A percentile compares a stretch with the other conserved stretches of the same genome.
These are phyloP conservation scores for Lasioglossum lativentre DNA, from an alignment of 2,888 invertebrate genomes.

Conservation along the genomic window DNA sequence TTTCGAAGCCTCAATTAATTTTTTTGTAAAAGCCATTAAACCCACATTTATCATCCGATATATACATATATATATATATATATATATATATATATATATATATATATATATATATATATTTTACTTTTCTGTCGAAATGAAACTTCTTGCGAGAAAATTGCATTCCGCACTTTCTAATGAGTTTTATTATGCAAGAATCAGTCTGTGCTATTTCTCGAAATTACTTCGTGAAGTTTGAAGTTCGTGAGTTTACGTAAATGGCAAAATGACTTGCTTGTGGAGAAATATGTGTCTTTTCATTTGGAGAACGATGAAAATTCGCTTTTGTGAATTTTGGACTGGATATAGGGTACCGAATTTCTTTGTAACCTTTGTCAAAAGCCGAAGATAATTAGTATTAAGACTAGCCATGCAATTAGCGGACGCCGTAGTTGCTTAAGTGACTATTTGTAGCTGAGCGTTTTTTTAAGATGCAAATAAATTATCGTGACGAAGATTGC, in stretches of 20 bases:
- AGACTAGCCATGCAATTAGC: constrained; percentile 40
- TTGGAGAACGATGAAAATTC: neutral
- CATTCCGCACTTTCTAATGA: neutral
- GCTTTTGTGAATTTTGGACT: neutral
- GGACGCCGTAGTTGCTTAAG: constrained; percentile 40
- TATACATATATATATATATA: too few species aligned
- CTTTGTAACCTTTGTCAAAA: constrained; percentile 34
- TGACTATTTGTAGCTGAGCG: constrained; percentile 52
- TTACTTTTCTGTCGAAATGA: neutral
- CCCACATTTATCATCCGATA: too few species aligned
- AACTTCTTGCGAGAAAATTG: neutral
- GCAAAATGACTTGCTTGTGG: neutral
- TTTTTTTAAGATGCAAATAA: constrained; percentile 61
- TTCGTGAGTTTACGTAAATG: neutral
- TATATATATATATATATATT: too few species aligned
- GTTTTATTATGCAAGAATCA: neutral
- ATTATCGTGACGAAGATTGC: constrained; percentile 34
- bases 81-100: too few species aligned
- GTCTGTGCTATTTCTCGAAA: neutral
- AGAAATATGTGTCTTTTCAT: neutral
- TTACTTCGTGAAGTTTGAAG: neutral
- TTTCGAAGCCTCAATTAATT: neutral
- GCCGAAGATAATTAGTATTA: constrained; percentile 38
- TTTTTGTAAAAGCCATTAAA: too few species aligned
- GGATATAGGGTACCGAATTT: neutral